Evolutionary conservation across 1,140 invertebrate genomes (phyloP).

Genomic region (Potamilus streckersoni): DNA sequence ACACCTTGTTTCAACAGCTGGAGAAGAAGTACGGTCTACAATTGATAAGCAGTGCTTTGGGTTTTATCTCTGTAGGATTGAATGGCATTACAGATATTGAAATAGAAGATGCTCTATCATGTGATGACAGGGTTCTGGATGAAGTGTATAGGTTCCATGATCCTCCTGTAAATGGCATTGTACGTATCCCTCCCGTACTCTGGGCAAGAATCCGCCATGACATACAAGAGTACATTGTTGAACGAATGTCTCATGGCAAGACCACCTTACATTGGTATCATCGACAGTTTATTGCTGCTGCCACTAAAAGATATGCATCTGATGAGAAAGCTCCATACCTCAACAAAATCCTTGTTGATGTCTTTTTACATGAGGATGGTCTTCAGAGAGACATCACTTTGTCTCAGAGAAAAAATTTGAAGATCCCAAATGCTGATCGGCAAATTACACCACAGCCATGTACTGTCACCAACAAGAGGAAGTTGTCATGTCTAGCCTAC

Average conservation of each 20-base stretch:
- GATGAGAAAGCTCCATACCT: constrained; percentile 33
- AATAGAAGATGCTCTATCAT: constrained; percentile 66
- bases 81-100: constrained; percentile 63
- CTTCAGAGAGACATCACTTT: constrained; percentile 45
- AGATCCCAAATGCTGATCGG: constrained; percentile 50
- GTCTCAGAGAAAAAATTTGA: constrained; percentile 40
- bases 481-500: constrained; percentile 52
- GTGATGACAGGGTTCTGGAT: constrained; percentile 61
- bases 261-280: constrained; percentile 84
- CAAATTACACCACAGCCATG: constrained; percentile 54
- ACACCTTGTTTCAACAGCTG: constrained; percentile 52
- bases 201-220: constrained; percentile 78
- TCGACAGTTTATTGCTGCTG: constrained; percentile 93
- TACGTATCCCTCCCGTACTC: constrained; percentile 70
- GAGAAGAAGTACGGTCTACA: constrained; percentile 58
- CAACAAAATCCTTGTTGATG: constrained; percentile 44
- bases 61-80: constrained; percentile 73
- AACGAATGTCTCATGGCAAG: constrained; percentile 72
- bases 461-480: constrained; percentile 40
- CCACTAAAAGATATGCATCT: constrained; percentile 89
- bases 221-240: constrained; percentile 77
- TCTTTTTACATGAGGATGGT: constrained; percentile 46
- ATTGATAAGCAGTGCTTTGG: constrained; percentile 76
- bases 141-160: constrained; percentile 63
- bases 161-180: constrained; percentile 59